Base-by-base conservation (phyloP, 2,888 invertebrate genomes). In the Apantesis nais region DNA sequence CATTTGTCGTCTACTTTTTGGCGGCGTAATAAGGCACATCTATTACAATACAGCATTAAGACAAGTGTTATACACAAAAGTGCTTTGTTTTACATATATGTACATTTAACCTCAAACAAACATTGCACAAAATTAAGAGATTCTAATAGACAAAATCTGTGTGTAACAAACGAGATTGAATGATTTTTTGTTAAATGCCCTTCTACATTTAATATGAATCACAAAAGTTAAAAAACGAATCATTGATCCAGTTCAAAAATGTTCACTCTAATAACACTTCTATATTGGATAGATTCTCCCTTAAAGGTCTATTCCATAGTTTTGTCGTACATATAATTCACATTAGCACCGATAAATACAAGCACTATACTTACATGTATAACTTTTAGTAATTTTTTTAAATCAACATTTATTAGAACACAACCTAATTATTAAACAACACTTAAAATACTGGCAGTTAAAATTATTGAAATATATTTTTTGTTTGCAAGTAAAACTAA, bases 361-460 rank as follows among this genome's bases (percentile, higher is more conserved):
- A 79, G 74, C 73, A 66, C 1, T 67, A 71, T 67, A 70, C 19
- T 64, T 63, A 73, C 19, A 25, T 16, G 68, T 64, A 70, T 73
- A 73, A 66, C 64, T 73, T 75, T 62, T 68, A 70, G 69, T 69
- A 58, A 52, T 63, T 69, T 73, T 73, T 73, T 66, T 64, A 72
- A 79, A 79, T 68, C 62, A 76, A 83, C 83, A 62, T 62, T 72
- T 67, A 73, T 52, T 71, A 71, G 79, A 76, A 89, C 89, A 92
- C 91, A 92, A 92, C 91, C 91, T 88, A 87, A 83, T 70, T 84
- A 86, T 78, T 88, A 90, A 83, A 91, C 89, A 90, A 92, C 88
- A 85, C 86, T 85, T 81, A 86, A 81, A 90, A 92, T 92, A 92
- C 89, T 92, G 92, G 90, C 90, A 92, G 91, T 91, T 88, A 81